A percentile compares a stretch with the other conserved stretches of the same genome.
Evolutionary conservation across 2,888 invertebrate species (phyloP).

Genomic region (Pseudococcus viburni): DNA sequence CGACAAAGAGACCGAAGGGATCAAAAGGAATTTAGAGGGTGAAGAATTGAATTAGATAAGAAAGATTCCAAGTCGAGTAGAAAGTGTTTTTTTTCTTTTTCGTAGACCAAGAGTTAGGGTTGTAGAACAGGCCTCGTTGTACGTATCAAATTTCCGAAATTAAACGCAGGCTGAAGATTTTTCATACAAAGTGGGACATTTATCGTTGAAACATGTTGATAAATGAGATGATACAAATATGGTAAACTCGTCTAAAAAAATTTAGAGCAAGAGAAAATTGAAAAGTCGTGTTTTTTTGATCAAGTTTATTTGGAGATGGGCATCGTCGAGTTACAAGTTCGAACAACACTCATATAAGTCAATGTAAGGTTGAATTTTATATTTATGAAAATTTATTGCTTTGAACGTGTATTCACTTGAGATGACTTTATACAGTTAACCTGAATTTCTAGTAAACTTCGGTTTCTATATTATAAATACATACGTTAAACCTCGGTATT

Average conservation of each 20-base stretch:
- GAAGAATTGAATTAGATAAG: slow-evolving; percentile 11
- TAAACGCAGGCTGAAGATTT: neutral
- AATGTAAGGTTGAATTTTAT: neutral
- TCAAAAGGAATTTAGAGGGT: neutral
- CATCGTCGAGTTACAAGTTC: neutral
- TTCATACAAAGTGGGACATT: neutral
- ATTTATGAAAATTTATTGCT: neutral
- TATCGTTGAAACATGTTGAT: neutral
- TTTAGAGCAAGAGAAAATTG: neutral
- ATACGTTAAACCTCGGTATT: neutral
- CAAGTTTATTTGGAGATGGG: neutral
- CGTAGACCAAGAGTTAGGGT: too few species aligned
- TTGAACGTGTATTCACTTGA: neutral
- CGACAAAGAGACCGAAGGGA: neutral
- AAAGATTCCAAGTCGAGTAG: neutral
- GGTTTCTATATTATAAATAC: neutral
- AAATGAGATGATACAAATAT: neutral
- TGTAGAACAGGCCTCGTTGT: too few species aligned
- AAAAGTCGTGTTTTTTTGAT: neutral
- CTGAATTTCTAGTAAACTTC: slow-evolving; percentile 9
- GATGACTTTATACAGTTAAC: neutral
- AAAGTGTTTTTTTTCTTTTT: neutral
- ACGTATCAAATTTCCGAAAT: too few species aligned
- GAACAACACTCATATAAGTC: neutral
- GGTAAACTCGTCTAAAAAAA: neutral